Base-by-base conservation (phyloP, 2,888 invertebrate genomes). In the Lymantria monacha region DNA sequence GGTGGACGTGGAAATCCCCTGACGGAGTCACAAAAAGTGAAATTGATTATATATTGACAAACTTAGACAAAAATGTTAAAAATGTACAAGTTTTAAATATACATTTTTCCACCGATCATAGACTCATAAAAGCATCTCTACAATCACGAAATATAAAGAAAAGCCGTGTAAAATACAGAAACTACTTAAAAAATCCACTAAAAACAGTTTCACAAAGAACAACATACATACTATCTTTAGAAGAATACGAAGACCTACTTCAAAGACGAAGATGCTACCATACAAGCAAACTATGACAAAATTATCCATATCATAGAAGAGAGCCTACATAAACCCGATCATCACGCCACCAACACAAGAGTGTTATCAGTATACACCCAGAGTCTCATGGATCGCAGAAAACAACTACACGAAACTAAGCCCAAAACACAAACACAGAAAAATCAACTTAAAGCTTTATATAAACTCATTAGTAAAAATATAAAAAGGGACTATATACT, bases 1-100 rank as follows among this genome's bases (percentile, higher is more conserved):
- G 38, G 40, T 51, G 46, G 46, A 46, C 46, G 9, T 41, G 46
- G 41, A 46, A 14, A 40, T 46, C 46, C 1, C 30, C 46, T 30
- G 46, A 46, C 8, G 13, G 14, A 31, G 13, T 10, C 30, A 40
- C 30, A 11, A 46, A 30, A 40, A 46, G 40, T 31, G 38, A 46
- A 40, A 46, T 40, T 13, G 40, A 46, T 30, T 40, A 40, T 12
- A 40, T 40, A 30, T 30, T 37, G 36, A 45, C 44, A 13, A 37
- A 44, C 36, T 15, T 1, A 36, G 15, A 44, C 14, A 36, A 36
- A 37, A 46, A 46, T 30, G 38, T 46, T 38, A 12, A 8, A 38
- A 46, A 46, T 30, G 7, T 46, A 12, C 30, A 46, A 46, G 38
- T 46, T 12, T 0, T 46, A 12, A 30, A 38, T 38, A 13, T 41